phyloP scores from a whole-genome alignment of 1,140 invertebrate genomes.

The Eumaeus atala region DNA sequence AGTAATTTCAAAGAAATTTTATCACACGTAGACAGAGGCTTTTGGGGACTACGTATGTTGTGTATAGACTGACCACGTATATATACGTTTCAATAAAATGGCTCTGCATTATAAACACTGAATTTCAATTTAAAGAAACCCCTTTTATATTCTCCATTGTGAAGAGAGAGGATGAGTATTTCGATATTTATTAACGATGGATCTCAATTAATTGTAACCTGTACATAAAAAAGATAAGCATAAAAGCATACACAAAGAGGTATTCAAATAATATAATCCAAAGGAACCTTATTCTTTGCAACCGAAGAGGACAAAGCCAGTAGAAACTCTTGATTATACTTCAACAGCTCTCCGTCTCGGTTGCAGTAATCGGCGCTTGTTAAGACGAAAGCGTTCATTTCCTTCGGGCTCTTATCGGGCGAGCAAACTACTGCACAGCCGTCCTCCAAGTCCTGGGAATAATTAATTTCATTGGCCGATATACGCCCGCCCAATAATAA shows the following conservation, averaged over 20 bases:
- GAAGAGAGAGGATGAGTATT: too few relatives aligned
- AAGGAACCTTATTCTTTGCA: slow-evolving; percentile 38
- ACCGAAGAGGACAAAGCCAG: slow-evolving; percentile 48
- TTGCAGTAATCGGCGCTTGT: slow-evolving; percentile 62
- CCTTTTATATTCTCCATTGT: too few relatives aligned
- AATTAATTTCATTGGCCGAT: slow-evolving; percentile 50
- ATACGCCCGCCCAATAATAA: slow-evolving; percentile 55
- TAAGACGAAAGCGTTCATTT: slow-evolving; percentile 50
- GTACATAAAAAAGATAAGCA: too few relatives aligned
- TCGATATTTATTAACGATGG: too few relatives aligned
- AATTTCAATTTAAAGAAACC: too few relatives aligned
- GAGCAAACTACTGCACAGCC: slow-evolving; percentile 48
- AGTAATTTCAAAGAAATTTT: too few relatives aligned
- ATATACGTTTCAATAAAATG: not conserved
- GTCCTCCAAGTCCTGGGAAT: slow-evolving; percentile 55
- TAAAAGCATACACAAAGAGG: too few relatives aligned
- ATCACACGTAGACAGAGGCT: too few relatives aligned
- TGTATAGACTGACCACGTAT: not conserved
- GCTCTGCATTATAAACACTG: too few relatives aligned
- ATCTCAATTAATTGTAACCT: too few relatives aligned
- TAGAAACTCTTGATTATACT: slow-evolving; percentile 65
- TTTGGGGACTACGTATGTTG: too few relatives aligned
- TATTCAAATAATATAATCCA: too few relatives aligned
- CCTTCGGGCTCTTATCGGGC: slow-evolving; percentile 32
- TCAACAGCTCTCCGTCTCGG: slow-evolving; percentile 45